These are phyloP conservation scores for Anticlea derivata DNA, from an alignment of 2,888 invertebrate genomes.

Conservation along the genomic window DNA sequence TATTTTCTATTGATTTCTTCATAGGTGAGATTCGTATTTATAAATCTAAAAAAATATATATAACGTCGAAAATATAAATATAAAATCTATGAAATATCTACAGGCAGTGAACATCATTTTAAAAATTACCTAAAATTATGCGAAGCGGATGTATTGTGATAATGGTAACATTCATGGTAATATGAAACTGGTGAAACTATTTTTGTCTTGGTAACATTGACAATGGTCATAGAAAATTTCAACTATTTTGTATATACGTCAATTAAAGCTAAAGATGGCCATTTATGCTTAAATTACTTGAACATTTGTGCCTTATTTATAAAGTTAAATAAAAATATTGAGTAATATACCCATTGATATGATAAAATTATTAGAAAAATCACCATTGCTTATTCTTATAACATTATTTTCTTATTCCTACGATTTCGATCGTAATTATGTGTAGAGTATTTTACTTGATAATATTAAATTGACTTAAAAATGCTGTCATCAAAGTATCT, in stretches of 20 bases:
- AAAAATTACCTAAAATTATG: constrained; percentile 11
- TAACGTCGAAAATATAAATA: constrained; percentile 39
- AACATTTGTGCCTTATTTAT: constrained; percentile 25
- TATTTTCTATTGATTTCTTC: constrained; percentile 56
- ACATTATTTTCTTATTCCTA: not conserved
- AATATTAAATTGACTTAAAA: constrained; percentile 18
- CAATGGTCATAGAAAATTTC: constrained; percentile 1
- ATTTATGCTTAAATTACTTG: constrained; percentile 46
- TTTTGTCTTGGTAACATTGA: constrained; percentile 22
- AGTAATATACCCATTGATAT: constrained; percentile 23
- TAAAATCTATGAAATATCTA: constrained; percentile 54
- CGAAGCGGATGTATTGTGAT: constrained; percentile 13
- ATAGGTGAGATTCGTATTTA: constrained; percentile 61
- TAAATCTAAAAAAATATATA: constrained; percentile 48
- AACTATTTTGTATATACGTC: constrained; percentile 28
- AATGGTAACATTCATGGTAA: constrained; percentile 54
- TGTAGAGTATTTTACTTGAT: constrained; percentile 20
- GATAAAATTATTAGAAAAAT: constrained; percentile 10
- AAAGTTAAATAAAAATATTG: constrained; percentile 13
- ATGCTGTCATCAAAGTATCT: constrained; percentile 8
- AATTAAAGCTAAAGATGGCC: constrained; percentile 74
- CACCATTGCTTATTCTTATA: constrained; percentile 13
- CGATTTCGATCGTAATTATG: not conserved
- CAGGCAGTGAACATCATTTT: constrained; percentile 62
- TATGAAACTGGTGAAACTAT: constrained; percentile 34